phyloP scores from a whole-genome alignment of 2,113 vertebrate species.

The Carassius auratus region DNA sequence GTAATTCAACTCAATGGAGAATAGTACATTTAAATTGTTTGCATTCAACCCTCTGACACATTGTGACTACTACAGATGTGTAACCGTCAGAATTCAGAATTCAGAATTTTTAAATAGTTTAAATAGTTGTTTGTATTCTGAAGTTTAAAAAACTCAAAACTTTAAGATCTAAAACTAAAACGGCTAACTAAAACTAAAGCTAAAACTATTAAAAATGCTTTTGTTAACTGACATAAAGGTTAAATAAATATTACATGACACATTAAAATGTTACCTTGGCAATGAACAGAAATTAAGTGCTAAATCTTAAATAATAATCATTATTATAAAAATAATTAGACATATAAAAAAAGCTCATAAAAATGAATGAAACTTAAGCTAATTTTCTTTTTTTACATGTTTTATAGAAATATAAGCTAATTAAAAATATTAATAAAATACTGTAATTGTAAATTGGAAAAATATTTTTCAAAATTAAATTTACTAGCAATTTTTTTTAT shows the following conservation, averaged over 20 bases:
- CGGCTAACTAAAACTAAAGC: no score
- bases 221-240: not conserved
- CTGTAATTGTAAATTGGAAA: not conserved
- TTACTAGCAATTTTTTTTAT: no score
- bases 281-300: not conserved
- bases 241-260: not conserved
- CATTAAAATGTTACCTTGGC: not conserved
- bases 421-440: not conserved
- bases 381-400: no score
- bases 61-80: not conserved
- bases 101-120: not conserved
- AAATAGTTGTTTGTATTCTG: not conserved
- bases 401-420: not conserved
- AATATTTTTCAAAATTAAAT: not conserved
- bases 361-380: not conserved
- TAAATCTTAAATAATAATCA: not conserved
- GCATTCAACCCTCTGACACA: not conserved
- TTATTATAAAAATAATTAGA: not conserved
- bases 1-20: not conserved
- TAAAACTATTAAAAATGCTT: not conserved
- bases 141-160: not conserved
- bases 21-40: not conserved
- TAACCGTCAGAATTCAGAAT: not conserved
- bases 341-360: not conserved
- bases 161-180: not conserved